Evolutionary conservation across 2,797 vertebrate species (phyloP).

Genomic region (Protonibea diacanthus): DNA sequence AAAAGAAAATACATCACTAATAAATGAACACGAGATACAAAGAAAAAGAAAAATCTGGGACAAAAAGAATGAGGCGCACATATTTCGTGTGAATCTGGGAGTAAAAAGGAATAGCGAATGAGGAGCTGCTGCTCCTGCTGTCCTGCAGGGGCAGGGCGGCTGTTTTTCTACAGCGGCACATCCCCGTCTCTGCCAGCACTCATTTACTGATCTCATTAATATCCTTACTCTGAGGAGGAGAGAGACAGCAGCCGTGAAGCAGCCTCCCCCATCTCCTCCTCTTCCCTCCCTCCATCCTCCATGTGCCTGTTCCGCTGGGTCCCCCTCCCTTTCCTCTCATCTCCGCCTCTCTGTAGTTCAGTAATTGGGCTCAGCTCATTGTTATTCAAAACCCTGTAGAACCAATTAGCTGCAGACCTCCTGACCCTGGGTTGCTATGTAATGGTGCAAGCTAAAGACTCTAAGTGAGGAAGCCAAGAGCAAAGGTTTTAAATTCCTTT

Average conservation of each 20-base stretch:
- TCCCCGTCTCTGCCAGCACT: conserved; percentile 86
- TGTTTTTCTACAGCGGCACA: conserved; percentile 82
- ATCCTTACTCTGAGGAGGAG: conserved; percentile 78
- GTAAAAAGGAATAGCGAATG: conserved; percentile 91
- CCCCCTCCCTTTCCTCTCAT: conserved; percentile 69
- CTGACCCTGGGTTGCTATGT: conserved; percentile 87
- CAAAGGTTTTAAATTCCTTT: conserved; percentile 92
- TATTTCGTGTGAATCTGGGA: conserved; percentile 80
- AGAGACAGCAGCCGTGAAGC: conserved; percentile 76
- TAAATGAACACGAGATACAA: conserved; percentile 84
- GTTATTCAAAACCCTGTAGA: conserved; percentile 88
- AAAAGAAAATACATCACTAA: conserved; percentile 83
- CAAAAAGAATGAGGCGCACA: conserved; percentile 77
- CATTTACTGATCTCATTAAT: conserved; percentile 91
- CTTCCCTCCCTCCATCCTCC: conserved; percentile 66
- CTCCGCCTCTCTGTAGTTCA: conserved; percentile 80
- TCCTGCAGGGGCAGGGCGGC: conserved; percentile 80
- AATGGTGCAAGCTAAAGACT: conserved; percentile 85
- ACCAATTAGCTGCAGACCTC: conserved; percentile 90
- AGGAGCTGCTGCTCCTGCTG: conserved; percentile 71
- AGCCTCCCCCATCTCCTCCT: conserved; percentile 60
- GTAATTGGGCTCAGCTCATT: conserved; percentile 89
- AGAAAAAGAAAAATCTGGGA: conserved; percentile 78
- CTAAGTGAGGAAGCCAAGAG: conserved; percentile 86
- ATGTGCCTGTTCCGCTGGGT: conserved; percentile 74